Base-by-base conservation (phyloP, 1,140 invertebrate species). In the Chionoecetes opilio region DNA sequence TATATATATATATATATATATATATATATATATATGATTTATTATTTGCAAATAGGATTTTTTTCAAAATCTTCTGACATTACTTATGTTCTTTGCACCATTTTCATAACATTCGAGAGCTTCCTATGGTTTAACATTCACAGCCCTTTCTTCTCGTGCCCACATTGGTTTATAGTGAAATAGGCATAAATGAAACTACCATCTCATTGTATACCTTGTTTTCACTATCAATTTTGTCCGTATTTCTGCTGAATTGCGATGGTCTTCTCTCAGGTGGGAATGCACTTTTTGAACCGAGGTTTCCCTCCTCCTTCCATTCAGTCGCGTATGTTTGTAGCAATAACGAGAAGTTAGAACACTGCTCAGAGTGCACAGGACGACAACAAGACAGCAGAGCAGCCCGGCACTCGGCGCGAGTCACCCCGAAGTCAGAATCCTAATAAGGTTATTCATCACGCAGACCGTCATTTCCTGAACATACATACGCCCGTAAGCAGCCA, bases 241-340 rank as follows among this genome's bases (percentile, higher is more conserved):
- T 9, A 53, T 53, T 53, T 53, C 2, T 53, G 9, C 46, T 53
- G 46, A 53, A 53, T 53, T 53, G 21, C 11, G 46, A 53, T 46
- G 88, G 1, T 38, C 63, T 75, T 21, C 63, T 26, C 63, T 17
- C 63, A 75, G 63, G 91, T 93, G 37, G 91, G 91, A 38, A 82
- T 85, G 91, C 34, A 85, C 82, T 82, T 93, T 29, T 26, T 93
- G 82, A 85, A 85, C 21, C 35, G 38, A 85, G 82, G 82, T 84
- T 84, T 93, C 91, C 82, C 14, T 93, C 91, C 84, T 85, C 91
- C 84, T 85, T 82, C 91, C 91, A 82, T 84, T 93, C 82, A 85
- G 46, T 85, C 82, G 91, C 91, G 41, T 93, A 31, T 85, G 91
- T 93, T 93, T 85, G 31, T 85, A 93, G 91, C 91, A 93, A 93